These are phyloP conservation scores for Neodiprion fabricii DNA, from an alignment of 1,140 invertebrate genomes.

Conservation along the genomic window DNA sequence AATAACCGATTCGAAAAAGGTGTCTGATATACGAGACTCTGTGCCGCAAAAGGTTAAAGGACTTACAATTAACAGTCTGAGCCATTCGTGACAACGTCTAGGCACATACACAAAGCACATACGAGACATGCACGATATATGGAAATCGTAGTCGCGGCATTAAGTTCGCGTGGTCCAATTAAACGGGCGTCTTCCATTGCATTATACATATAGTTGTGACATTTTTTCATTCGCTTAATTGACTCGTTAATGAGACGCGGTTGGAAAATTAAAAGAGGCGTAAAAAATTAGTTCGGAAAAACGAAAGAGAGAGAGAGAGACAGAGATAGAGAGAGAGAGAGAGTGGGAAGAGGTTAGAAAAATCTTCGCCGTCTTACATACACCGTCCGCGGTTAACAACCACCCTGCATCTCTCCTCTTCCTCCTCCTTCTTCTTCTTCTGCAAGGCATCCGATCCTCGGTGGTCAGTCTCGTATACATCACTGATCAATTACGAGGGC, in stretches of 20 bases:
- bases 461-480: not conserved
- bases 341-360: not conserved
- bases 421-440: not conserved
- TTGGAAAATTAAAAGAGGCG: not conserved
- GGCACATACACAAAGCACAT: too few species aligned
- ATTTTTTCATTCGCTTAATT: too few species aligned
- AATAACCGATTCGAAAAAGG: too few species aligned
- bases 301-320: not conserved
- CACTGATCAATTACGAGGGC: conserved; percentile 12
- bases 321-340: not conserved
- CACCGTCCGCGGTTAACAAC: not conserved
- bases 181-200: too few species aligned
- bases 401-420: conserved; percentile 7
- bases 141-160: too few species aligned
- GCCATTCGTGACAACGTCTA: too few species aligned
- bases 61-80: too few species aligned
- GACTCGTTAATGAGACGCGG: not conserved
- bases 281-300: not conserved
- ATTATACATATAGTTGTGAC: too few species aligned
- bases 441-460: not conserved
- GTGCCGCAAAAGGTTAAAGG: too few species aligned
- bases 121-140: too few species aligned
- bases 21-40: too few species aligned
- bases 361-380: not conserved
- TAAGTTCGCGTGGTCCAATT: too few species aligned